A percentile compares a stretch with the other conserved stretches of the same genome.
Evolutionary conservation across 1,140 invertebrate genomes (phyloP).

Genomic region (Subanguina moxae): DNA sequence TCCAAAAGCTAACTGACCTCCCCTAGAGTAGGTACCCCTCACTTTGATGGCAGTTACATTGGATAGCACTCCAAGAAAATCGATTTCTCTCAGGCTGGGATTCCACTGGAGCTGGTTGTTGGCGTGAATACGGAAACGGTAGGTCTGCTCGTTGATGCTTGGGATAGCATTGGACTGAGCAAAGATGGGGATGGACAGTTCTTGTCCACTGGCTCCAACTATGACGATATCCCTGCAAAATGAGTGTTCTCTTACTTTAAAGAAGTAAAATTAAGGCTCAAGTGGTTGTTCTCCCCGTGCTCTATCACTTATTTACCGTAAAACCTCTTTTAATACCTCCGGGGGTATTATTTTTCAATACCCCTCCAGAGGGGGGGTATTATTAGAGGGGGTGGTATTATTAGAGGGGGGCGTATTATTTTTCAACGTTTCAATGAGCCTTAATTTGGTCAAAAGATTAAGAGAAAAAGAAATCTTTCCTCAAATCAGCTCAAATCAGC

Average conservation of each 20-base stretch:
- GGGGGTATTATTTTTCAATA: no score
- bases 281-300: no score
- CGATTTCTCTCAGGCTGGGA: constrained; percentile 74
- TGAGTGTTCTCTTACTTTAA: not conserved
- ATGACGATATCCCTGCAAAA: constrained; percentile 76
- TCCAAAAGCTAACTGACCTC: constrained; percentile 61
- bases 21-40: constrained; percentile 78
- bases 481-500: no score
- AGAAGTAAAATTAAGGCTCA: no score
- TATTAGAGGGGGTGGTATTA: no score
- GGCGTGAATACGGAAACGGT: constrained; percentile 80
- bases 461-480: no score
- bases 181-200: constrained; percentile 81
- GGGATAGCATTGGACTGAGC: constrained; percentile 82
- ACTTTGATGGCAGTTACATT: constrained; percentile 91
- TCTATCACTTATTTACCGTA: no score
- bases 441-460: no score
- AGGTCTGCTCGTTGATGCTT: constrained; percentile 65
- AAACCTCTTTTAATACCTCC: no score
- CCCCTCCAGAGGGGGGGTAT: no score
- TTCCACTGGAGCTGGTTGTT: constrained; percentile 68
- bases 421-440: no score
- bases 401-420: no score
- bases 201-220: constrained; percentile 73
- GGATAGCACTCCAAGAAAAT: constrained; percentile 83